These are phyloP conservation scores for Marisa cornuarietis DNA, from an alignment of 1,140 invertebrate species.

Conservation along the genomic window DNA sequence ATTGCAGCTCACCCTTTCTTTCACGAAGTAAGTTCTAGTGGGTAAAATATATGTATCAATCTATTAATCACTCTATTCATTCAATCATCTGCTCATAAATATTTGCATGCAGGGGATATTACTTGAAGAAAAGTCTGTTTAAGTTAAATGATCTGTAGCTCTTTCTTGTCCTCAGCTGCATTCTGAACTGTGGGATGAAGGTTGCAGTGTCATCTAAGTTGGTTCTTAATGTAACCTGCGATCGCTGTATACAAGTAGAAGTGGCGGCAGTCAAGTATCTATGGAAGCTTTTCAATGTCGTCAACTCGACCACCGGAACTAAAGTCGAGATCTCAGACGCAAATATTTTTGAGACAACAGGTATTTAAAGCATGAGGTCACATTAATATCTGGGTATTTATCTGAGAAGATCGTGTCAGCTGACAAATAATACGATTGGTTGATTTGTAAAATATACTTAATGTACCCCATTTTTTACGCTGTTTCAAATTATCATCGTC, in stretches of 20 bases:
- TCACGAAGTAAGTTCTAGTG: neutral
- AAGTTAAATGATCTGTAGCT: neutral
- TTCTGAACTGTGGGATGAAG: constrained; percentile 11
- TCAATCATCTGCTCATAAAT: neutral
- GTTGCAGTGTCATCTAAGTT: neutral
- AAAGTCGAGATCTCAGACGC: too few relatives aligned
- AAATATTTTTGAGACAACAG: too few relatives aligned
- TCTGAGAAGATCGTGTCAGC: too few relatives aligned
- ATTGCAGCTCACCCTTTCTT: neutral
- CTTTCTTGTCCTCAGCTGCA: neutral
- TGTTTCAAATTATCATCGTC: too few relatives aligned
- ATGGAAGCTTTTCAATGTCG: neutral
- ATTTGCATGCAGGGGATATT: too few relatives aligned
- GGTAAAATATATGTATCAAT: neutral
- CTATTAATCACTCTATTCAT: neutral
- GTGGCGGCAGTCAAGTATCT: neutral
- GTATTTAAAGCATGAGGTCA: too few relatives aligned
- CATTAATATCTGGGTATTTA: too few relatives aligned
- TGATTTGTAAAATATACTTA: too few relatives aligned
- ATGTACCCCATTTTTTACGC: too few relatives aligned
- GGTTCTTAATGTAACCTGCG: neutral
- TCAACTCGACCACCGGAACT: neutral
- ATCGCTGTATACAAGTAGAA: neutral
- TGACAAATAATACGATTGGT: too few relatives aligned
- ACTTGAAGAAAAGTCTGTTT: neutral